Evolutionary conservation across 2,888 invertebrate genomes (phyloP).

Genomic region (Allolobophora icterica): DNA sequence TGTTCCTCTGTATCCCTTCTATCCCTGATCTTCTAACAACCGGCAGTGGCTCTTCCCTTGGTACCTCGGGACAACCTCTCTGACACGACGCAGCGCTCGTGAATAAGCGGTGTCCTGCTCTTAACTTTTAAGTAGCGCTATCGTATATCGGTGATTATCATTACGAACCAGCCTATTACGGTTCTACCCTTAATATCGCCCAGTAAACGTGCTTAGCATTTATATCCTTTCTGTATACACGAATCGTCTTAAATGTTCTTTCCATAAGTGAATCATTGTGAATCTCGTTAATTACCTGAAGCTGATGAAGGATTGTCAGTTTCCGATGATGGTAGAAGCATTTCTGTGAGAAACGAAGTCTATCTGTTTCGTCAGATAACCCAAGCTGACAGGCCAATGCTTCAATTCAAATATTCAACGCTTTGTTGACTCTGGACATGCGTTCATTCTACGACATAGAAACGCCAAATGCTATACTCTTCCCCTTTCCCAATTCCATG

Average conservation of each 20-base stretch:
- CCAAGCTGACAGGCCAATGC: neutral
- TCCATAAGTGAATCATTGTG: neutral
- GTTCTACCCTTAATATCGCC: neutral
- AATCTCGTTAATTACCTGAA: slow-evolving; percentile 9
- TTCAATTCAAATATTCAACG: slow-evolving; percentile 11
- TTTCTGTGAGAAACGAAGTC: neutral
- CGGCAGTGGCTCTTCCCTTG: too few species aligned
- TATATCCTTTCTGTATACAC: neutral
- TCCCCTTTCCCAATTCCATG: neutral
- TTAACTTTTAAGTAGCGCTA: too few species aligned
- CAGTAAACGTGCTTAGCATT: neutral
- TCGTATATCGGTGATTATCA: neutral
- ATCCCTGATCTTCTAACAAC: too few species aligned
- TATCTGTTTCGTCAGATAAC: neutral
- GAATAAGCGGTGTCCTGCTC: too few species aligned
- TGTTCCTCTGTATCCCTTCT: too few species aligned
- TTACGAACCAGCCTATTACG: neutral
- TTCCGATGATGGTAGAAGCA: slow-evolving; percentile 1
- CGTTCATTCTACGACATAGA: slow-evolving; percentile 5
- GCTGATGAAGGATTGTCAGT: neutral
- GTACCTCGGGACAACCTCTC: too few species aligned
- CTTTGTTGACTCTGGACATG: neutral
- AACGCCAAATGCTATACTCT: slow-evolving; percentile 9
- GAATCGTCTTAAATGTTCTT: neutral
- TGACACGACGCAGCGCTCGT: too few species aligned